A percentile compares a stretch with the other conserved stretches of the same genome.
phyloP scores from a whole-genome alignment of 2,888 invertebrate genomes.

The Hanleya hanleyi region DNA sequence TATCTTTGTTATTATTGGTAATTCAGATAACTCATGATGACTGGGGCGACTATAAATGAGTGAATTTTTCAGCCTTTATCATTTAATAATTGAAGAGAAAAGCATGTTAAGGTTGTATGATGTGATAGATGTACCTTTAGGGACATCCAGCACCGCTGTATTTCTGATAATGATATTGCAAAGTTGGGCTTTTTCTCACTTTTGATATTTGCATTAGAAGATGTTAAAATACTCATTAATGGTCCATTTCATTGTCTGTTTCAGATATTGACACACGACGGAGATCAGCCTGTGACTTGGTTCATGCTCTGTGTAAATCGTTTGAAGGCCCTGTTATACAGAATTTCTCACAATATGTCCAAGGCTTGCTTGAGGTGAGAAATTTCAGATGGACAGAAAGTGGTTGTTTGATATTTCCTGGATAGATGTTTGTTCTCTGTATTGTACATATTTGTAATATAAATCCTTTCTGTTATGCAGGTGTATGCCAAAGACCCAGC shows the following conservation, averaged over 20 bases:
- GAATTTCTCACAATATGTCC: conserved; percentile 72
- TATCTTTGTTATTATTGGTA: no score
- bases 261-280: conserved; percentile 94
- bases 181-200: no score
- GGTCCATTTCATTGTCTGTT: conserved; percentile 6
- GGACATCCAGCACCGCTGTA: no score
- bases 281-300: conserved; percentile 97
- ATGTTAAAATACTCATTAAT: neutral
- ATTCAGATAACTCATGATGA: no score
- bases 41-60: no score
- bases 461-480: conserved; percentile 70
- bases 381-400: neutral
- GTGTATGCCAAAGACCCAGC: conserved; percentile 84
- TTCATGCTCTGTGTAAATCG: conserved; percentile 89
- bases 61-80: no score
- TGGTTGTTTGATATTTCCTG: neutral
- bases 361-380: conserved; percentile 77
- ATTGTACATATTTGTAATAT: neutral
- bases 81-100: no score
- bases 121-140: no score
- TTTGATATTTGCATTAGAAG: no score
- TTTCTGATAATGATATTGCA: no score
- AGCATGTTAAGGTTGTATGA: no score
- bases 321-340: conserved; percentile 73
- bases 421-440: neutral